Conservation (phyloP, 2,113 vertebrate genomes). For the Solenodon paradoxus region DNA sequence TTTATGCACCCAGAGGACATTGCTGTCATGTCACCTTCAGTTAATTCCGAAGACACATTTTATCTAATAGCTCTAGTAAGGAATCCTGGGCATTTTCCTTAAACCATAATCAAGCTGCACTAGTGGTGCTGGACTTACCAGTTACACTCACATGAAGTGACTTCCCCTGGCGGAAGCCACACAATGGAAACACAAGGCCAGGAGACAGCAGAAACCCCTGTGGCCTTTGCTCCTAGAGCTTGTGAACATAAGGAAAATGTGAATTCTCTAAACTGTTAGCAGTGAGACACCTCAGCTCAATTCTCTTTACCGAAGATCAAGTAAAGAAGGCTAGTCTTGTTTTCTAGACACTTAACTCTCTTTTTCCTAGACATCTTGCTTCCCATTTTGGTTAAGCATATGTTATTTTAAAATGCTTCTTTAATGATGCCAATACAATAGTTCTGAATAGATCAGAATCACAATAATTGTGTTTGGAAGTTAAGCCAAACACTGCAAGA, state of each 20-base stretch:
- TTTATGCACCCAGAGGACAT: conserved; percentile 50
- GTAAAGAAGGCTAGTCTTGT: conserved; percentile 78
- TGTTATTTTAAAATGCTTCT: conserved; percentile 63
- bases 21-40: conserved; percentile 69
- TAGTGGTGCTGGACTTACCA: conserved; percentile 67
- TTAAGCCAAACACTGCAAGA: background rate
- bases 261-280: conserved; percentile 76
- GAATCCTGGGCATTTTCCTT: conserved; percentile 70
- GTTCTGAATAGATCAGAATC: conserved; percentile 65
- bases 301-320: conserved; percentile 75
- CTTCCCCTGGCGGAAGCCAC: conserved; percentile 80
- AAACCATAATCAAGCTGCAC: conserved; percentile 72
- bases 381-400: conserved; percentile 63
- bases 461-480: conserved; percentile 52
- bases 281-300: conserved; percentile 76
- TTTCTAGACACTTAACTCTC: conserved; percentile 80
- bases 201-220: conserved; percentile 67
- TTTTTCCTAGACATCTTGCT: conserved; percentile 78
- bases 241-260: conserved; percentile 74
- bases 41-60: conserved; percentile 74
- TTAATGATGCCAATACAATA: conserved; percentile 62
- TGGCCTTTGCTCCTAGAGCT: conserved; percentile 74
- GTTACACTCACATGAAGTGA: conserved; percentile 64
- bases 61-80: conserved; percentile 54
- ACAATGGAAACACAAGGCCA: conserved; percentile 79